These are phyloP conservation scores for Eueremaeus valkanovi DNA, from an alignment of 2,888 invertebrate species.

Conservation along the genomic window DNA sequence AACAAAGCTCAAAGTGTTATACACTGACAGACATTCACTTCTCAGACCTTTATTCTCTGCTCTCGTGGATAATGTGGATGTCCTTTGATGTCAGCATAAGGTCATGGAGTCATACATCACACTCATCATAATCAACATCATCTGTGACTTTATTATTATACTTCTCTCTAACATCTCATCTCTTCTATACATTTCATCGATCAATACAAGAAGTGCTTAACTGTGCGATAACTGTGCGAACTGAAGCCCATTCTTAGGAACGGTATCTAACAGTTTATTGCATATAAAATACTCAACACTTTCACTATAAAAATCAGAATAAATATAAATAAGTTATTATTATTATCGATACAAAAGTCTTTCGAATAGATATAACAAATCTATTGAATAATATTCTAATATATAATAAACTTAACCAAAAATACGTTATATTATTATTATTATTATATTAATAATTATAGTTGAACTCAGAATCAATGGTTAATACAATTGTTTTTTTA, in stretches of 20 bases:
- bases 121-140: neutral
- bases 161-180: neutral
- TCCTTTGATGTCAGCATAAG: conserved; percentile 1
- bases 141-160: conserved; percentile 7
- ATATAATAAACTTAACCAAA: too few species aligned
- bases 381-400: too few species aligned
- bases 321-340: too few species aligned
- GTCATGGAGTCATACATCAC: conserved; percentile 4
- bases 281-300: conserved; percentile 2
- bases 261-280: conserved; percentile 13
- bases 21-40: too few species aligned
- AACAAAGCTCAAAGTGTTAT: neutral
- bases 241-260: neutral
- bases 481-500: too few species aligned
- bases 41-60: too few species aligned
- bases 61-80: neutral
- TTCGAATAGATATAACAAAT: too few species aligned
- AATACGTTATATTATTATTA: too few species aligned
- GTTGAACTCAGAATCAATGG: too few species aligned
- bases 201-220: conserved; percentile 16
- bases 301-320: too few species aligned
- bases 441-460: too few species aligned
- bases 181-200: neutral
- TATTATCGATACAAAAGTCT: too few species aligned
- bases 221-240: neutral